Conservation (phyloP, 2,113 vertebrate genomes). For the Heterocephalus glaber region DNA sequence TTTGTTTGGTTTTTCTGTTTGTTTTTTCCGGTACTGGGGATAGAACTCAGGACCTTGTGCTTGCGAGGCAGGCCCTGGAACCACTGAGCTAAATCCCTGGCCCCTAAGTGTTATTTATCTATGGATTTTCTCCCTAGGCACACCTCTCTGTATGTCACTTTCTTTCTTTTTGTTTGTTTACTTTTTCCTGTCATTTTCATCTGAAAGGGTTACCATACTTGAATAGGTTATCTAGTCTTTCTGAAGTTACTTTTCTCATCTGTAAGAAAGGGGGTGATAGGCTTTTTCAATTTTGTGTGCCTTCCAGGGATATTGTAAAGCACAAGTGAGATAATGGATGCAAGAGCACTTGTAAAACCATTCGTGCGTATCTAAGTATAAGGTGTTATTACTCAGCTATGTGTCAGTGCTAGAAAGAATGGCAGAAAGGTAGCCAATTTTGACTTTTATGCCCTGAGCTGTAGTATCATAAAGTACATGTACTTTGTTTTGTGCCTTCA, state of each 20-base stretch:
- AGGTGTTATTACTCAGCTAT: neutral
- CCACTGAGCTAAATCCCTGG: too few species aligned
- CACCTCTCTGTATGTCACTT: neutral
- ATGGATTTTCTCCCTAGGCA: neutral
- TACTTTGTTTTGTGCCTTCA: slow-evolving; percentile 39
- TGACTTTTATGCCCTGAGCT: neutral
- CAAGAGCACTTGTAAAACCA: neutral
- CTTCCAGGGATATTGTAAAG: neutral
- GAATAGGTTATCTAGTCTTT: neutral
- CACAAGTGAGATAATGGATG: neutral
- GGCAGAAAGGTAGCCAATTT: neutral
- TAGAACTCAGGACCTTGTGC: too few species aligned
- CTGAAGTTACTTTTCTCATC: slow-evolving; percentile 18
- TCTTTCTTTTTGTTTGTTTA: neutral
- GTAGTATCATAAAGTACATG: neutral
- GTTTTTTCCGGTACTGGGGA: too few species aligned
- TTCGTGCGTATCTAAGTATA: neutral
- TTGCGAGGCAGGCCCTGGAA: too few species aligned
- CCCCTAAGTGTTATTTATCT: neutral
- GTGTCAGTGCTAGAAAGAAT: neutral
- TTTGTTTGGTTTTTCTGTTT: too few species aligned
- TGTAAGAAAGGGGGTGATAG: neutral
- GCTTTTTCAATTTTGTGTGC: neutral
- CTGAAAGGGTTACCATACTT: neutral
- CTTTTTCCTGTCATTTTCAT: neutral